Percentiles rank a stretch among this genome's conserved stretches.
Conservation (phyloP, 2,797 vertebrate species). For the Gadopsis bispinosus region DNA sequence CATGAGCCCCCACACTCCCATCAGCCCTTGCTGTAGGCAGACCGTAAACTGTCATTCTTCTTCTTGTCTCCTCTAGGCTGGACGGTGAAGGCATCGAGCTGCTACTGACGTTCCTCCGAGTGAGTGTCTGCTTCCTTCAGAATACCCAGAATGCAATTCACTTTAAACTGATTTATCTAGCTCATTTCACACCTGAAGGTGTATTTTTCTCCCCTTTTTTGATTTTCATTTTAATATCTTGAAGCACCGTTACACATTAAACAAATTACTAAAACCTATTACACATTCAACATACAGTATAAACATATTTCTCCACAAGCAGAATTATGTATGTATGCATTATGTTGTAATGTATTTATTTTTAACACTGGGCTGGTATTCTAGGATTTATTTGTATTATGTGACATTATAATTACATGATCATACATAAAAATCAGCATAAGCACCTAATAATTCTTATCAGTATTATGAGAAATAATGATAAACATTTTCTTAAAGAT, state of each 20-base stretch:
- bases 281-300: too few species aligned
- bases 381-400: background rate
- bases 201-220: background rate
- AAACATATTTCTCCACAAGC: background rate
- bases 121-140: conserved; percentile 51
- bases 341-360: background rate
- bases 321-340: background rate
- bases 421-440: background rate
- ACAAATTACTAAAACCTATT: background rate
- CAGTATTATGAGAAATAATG: background rate
- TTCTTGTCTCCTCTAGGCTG: conserved; percentile 84
- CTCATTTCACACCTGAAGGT: background rate
- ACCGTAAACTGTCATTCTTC: conserved; percentile 54
- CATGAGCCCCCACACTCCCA: conserved; percentile 66
- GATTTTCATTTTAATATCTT: background rate
- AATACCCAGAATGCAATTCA: conserved; percentile 24
- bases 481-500: background rate
- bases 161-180: background rate
- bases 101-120: conserved; percentile 93
- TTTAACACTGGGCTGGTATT: background rate
- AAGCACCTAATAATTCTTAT: background rate
- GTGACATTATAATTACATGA: background rate
- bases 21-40: conserved; percentile 41
- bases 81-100: conserved; percentile 97
- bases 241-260: background rate